phyloP scores from a whole-genome alignment of 2,888 invertebrate genomes.

The Tipula lateralis region DNA sequence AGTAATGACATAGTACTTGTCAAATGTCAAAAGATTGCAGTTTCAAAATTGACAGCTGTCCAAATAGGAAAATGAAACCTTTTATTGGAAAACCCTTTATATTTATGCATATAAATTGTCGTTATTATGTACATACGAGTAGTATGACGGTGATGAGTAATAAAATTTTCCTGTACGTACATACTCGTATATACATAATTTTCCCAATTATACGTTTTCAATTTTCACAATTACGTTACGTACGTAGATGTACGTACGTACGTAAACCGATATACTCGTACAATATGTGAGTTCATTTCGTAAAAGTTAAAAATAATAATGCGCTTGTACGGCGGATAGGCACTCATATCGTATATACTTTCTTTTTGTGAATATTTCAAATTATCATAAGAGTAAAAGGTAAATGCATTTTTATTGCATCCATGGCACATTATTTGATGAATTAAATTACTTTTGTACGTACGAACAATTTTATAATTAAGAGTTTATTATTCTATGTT shows the following conservation, averaged over 20 bases:
- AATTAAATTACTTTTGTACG: not conserved
- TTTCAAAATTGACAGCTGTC: too few species aligned
- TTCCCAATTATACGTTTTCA: constrained; percentile 19
- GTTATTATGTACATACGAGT: not conserved
- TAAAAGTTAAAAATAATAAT: not conserved
- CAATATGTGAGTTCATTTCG: not conserved
- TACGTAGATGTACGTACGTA: too few species aligned
- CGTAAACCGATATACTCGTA: not conserved
- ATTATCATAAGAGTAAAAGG: not conserved
- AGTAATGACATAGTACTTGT: too few species aligned
- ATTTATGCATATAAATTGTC: too few species aligned
- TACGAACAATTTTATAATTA: not conserved
- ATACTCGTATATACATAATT: not conserved
- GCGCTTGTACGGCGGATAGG: not conserved
- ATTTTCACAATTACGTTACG: not conserved
- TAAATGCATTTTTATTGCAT: not conserved
- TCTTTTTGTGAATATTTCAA: not conserved
- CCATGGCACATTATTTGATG: not conserved
- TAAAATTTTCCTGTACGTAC: not conserved
- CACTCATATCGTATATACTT: too few species aligned
- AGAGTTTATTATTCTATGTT: not conserved
- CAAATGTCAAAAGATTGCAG: too few species aligned
- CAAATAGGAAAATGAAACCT: too few species aligned
- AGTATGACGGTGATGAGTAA: not conserved
- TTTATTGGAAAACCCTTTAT: too few species aligned